phyloP scores from a whole-genome alignment of 2,797 vertebrate species.

The Siniperca scherzeri region DNA sequence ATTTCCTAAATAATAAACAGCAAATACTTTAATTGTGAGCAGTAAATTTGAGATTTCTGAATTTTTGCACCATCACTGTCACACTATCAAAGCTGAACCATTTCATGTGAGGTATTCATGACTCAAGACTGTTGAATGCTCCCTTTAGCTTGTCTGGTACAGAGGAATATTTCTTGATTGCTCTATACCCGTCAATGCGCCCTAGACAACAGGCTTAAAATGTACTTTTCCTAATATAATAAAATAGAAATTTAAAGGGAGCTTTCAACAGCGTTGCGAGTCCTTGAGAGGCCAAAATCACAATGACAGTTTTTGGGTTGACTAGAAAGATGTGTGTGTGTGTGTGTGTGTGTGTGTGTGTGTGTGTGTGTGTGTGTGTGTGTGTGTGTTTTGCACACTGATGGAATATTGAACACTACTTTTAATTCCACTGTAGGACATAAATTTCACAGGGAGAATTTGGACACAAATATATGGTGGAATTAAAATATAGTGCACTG shows the following conservation, averaged over 20 bases:
- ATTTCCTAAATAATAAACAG: background rate
- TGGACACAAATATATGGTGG: too few species aligned
- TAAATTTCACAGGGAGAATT: background rate
- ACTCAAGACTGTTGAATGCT: background rate
- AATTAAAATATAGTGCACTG: too few species aligned
- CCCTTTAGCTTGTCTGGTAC: background rate
- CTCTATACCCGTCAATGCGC: background rate
- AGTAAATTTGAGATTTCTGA: background rate
- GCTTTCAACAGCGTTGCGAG: background rate
- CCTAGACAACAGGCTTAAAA: background rate
- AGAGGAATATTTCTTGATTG: background rate
- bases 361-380: too few species aligned
- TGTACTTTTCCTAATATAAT: background rate
- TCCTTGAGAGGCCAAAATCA: background rate
- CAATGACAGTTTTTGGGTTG: background rate
- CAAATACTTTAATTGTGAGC: background rate
- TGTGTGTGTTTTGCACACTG: background rate
- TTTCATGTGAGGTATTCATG: background rate
- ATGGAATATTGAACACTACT: background rate
- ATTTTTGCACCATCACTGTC: background rate
- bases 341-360: too few species aligned
- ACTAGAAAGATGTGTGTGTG: background rate
- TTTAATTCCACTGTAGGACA: background rate
- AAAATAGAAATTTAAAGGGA: background rate
- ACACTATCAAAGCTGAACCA: background rate